Base-by-base conservation (phyloP, 2,888 invertebrate genomes). In the Nymphalis c-album region DNA sequence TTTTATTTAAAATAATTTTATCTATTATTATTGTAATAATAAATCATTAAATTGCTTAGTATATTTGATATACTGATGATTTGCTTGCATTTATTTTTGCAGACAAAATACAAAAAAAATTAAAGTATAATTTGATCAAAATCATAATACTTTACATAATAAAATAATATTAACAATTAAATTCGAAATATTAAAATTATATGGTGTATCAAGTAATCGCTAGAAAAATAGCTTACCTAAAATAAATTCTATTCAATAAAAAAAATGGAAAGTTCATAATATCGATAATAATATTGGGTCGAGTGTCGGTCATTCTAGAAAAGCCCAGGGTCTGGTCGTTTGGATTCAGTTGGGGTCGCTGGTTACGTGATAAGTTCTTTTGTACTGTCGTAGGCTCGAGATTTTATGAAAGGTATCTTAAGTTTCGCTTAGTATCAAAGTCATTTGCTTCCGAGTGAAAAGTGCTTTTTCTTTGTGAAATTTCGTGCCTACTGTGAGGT, bases 341-440 rank as follows among this genome's bases (percentile, higher is more conserved):
- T 73, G 71, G 64, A 79, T 79, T 76, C 77, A 74, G 71, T 60
- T 22, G 70, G 58, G 71, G 75, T 69, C 48, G 65, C 59, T 31
- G 63, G 61, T 63, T 67, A 75, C 77, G 78, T 76, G 74, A 76
- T 75, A 77, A 77, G 63, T 50, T 26, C 17, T 35, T 51, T 31
- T 57, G 45, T 60, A 40, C 7, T 17, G 53, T 35, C 59, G 64
- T 55, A 55, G 48, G 59, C 26, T 63, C 35, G 46, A 40, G 26
- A 53, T 48, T 57, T 35, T 64, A 40, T 31, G n/a, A 48, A 63
- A 59, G 47, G 31, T 45, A 46, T 35, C 47, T 63, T 47, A 50
- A 50, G 8, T 50, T 50, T 50, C 20, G 50, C n/a, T 20, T n/a
- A 20, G 26, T 16, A 53, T 31, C 26, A 17, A 53, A 53, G 31